Percentiles rank a stretch among this genome's conserved stretches.
Evolutionary conservation across 2,888 invertebrate genomes (phyloP).

Genomic region (Temnothorax unifasciatus): DNA sequence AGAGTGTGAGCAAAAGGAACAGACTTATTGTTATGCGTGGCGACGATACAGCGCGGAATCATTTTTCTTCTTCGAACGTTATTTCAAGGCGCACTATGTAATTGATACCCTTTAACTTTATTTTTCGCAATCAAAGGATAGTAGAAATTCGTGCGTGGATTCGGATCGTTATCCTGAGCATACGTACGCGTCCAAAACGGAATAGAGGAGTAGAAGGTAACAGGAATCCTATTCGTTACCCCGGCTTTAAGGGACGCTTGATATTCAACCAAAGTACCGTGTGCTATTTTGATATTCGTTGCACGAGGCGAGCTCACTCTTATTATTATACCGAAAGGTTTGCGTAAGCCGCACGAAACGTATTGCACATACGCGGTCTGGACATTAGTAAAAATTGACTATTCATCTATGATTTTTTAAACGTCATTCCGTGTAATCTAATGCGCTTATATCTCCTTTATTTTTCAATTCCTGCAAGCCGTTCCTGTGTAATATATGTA

Average conservation of each 20-base stretch:
- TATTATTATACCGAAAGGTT: slow-evolving; percentile 65
- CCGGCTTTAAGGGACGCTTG: slow-evolving; percentile 63
- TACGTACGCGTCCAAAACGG: slow-evolving; percentile 5
- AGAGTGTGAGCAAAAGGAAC: not conserved
- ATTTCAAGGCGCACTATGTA: not conserved
- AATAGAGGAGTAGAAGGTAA: slow-evolving; percentile 27
- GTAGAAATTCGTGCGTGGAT: not conserved
- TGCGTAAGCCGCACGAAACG: slow-evolving; percentile 53
- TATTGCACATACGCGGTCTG: slow-evolving; percentile 45
- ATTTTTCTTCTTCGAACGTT: slow-evolving; percentile 16
- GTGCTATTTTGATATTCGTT: slow-evolving; percentile 74
- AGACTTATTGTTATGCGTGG: slow-evolving; percentile 38
- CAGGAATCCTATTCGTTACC: slow-evolving; percentile 49
- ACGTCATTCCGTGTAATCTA: not conserved
- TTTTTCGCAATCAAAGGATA: slow-evolving; percentile 13
- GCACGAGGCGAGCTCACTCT: slow-evolving; percentile 66
- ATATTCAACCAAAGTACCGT: slow-evolving; percentile 63
- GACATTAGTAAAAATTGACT: slow-evolving; percentile 29
- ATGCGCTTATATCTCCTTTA: not conserved
- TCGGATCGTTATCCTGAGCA: slow-evolving; percentile 1
- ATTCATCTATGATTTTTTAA: slow-evolving; percentile 3
- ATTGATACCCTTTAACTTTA: slow-evolving; percentile 34
- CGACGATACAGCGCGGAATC: slow-evolving; percentile 7
- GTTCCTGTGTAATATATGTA: slow-evolving; percentile 1
- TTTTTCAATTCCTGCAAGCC: slow-evolving; percentile 6